Conservation (phyloP, 2,113 vertebrate species). For the Eudyptes chrysolophus region DNA sequence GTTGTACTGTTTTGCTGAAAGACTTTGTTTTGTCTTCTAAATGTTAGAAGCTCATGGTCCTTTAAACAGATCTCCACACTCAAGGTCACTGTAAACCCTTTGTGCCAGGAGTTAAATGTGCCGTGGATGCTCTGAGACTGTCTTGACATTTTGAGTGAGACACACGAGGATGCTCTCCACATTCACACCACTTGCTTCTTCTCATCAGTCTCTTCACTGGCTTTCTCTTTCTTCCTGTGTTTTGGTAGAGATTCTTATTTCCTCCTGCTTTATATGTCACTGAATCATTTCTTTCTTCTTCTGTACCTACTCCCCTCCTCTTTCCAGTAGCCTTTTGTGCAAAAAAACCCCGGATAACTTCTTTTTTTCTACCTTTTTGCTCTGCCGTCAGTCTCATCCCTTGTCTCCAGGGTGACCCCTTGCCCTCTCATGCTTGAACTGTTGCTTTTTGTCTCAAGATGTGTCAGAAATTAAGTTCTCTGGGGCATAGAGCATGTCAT, state of each 20-base stretch:
- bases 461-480: conserved; percentile 16
- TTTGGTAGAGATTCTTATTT: background rate
- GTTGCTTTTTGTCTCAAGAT: background rate
- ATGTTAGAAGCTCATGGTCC: background rate
- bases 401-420: background rate
- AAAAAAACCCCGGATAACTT: background rate
- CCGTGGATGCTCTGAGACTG: background rate
- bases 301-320: background rate
- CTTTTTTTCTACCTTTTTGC: background rate
- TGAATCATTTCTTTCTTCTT: background rate
- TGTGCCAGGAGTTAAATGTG: background rate
- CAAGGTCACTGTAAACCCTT: background rate
- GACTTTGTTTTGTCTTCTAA: background rate
- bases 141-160: conserved; percentile 1
- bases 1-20: background rate
- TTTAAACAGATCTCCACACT: background rate
- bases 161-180: background rate
- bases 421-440: background rate
- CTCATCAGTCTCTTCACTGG: background rate
- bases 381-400: background rate
- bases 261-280: background rate
- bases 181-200: background rate
- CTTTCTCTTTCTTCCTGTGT: background rate
- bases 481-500: background rate
- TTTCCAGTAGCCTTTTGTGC: background rate